Conservation (phyloP, 2,113 vertebrate genomes). For the Plecotus auritus region DNA sequence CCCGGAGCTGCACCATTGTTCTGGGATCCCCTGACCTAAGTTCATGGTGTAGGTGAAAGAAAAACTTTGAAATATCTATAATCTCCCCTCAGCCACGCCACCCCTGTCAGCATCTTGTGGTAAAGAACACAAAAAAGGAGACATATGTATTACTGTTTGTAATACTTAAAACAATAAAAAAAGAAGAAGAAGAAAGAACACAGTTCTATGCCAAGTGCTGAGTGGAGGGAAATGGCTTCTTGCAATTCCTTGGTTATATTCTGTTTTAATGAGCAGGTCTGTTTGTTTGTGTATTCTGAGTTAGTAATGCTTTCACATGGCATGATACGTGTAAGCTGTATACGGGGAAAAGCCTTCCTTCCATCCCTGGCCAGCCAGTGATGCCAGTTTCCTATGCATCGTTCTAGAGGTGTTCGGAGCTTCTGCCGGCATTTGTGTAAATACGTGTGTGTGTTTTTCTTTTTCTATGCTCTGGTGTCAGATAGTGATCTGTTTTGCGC, state of each 20-base stretch:
- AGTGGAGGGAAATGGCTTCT: background rate
- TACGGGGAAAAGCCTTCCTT: background rate
- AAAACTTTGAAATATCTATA: background rate
- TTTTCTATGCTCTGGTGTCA: background rate
- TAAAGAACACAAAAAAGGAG: background rate
- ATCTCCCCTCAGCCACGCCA: background rate
- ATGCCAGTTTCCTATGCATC: background rate
- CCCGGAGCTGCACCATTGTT: background rate
- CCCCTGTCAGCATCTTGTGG: background rate
- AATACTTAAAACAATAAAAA: too few relatives aligned
- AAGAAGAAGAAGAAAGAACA: background rate
- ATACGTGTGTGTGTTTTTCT: background rate
- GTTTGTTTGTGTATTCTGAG: background rate
- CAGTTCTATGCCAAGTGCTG: background rate
- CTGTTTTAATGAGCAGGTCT: background rate
- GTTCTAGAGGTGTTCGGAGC: background rate
- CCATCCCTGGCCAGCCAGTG: background rate
- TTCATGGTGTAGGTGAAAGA: background rate
- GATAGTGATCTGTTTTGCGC: background rate
- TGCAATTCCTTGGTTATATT: background rate
- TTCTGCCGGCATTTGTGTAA: background rate
- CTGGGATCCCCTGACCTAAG: background rate
- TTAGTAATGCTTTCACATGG: background rate
- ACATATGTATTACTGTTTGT: too few relatives aligned
- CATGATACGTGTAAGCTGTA: background rate